Base-by-base conservation (phyloP, 2,888 invertebrate species). In the Brachycybe producta region DNA sequence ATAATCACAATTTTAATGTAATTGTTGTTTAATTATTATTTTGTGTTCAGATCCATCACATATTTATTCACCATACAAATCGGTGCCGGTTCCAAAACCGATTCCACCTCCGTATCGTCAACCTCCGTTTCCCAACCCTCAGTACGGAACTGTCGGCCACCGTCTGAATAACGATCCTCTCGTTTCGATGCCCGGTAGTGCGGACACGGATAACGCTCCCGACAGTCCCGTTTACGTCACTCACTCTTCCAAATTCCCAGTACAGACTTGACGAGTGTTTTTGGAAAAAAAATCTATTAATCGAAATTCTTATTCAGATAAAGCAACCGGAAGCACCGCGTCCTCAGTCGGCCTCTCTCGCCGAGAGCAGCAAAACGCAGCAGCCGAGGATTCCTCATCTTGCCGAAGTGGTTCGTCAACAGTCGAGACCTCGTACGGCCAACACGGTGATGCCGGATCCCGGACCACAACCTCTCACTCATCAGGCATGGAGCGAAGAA, bases 71-170 rank as follows among this genome's bases (percentile, higher is more conserved):
- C 47, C 47, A 19, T 48, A 48, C 17, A 48, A 48, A 30, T 40
- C 48, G 40, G 48, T 48, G 23, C 48, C 48, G 11, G 11, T 48
- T n/a, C 49, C 49, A 2, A 49, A 49, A 35, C 49, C 49, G 15
- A 34, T 49, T 15, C 49, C 49, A 3, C 49, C 49, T 8, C 49
- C 49, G 13, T 49, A 49, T 35, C 49, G 49, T 11, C 49, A 49
- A 27, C 49, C 49, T 21, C 49, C 49, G 13, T 30, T 23, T 30
- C 48, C 39, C 13, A 30, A 1, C 24, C 46, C 46, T 3, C 40
- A 24, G 3, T 21, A 23, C 21, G 17, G 32, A 45, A 8, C 13
- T 21, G 11, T 15, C 35, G 21, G 27, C 39, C 19, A 17, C 17
- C 47, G 38, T 7, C 26, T 43, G 24, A 47, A 27, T 26, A 45